Percentiles rank a stretch among this genome's conserved stretches.
These are phyloP conservation scores for Saccostrea glomerata DNA, from an alignment of 1,140 invertebrate genomes.

Conservation along the genomic window DNA sequence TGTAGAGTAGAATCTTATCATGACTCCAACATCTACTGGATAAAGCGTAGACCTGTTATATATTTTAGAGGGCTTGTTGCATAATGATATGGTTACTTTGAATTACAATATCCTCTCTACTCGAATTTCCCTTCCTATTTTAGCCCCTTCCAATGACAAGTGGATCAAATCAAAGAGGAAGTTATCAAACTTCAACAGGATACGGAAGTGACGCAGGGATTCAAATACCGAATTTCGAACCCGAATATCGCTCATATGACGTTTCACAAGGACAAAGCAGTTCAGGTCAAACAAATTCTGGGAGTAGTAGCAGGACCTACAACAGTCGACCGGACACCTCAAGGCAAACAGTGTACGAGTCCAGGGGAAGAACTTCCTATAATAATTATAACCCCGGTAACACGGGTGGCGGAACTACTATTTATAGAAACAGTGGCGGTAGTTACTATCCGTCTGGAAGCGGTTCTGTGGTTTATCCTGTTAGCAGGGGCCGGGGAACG, in stretches of 20 bases:
- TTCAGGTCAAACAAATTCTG: neutral
- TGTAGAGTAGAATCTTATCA: too few species aligned
- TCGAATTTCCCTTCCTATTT: neutral
- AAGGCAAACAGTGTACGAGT: neutral
- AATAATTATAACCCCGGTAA: neutral
- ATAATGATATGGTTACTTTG: too few species aligned
- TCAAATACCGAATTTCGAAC: constrained; percentile 17
- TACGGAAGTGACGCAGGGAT: neutral
- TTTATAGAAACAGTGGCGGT: constrained; percentile 3
- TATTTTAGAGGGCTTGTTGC: too few species aligned
- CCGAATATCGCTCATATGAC: constrained; percentile 18
- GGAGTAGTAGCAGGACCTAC: neutral
- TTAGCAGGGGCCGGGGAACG: neutral
- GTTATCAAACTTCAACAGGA: neutral
- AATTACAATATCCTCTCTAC: too few species aligned
- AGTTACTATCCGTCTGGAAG: constrained; percentile 5
- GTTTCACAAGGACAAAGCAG: constrained; percentile 26
- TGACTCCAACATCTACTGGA: too few species aligned
- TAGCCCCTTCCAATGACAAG: constrained; percentile 16
- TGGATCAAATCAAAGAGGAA: constrained; percentile 5
- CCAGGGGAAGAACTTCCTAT: neutral
- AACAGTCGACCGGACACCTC: constrained; percentile 1
- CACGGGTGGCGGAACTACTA: neutral
- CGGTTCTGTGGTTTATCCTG: neutral
- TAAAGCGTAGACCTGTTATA: too few species aligned